Evolutionary conservation across 2,113 vertebrate species (phyloP).

Genomic region (Hydrochoerus hydrochaeris): DNA sequence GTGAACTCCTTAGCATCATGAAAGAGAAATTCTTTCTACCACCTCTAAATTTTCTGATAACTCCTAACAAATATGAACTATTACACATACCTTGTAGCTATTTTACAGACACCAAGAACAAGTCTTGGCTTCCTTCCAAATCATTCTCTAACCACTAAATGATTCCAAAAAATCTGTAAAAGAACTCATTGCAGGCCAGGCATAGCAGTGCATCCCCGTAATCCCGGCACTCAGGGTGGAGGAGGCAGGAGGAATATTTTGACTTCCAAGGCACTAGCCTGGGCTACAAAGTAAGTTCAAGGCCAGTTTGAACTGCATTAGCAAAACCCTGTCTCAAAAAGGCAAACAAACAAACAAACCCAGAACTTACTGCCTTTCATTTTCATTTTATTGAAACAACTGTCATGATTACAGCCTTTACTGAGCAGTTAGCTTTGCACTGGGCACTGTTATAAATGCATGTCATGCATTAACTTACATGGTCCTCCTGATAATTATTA

Average conservation of each 20-base stretch:
- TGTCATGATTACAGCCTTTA: neutral
- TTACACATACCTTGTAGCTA: neutral
- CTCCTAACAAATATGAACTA: neutral
- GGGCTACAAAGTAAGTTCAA: neutral
- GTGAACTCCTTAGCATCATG: neutral
- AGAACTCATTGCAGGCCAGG: neutral
- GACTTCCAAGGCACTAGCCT: neutral
- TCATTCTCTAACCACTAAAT: neutral
- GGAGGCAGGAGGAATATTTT: neutral
- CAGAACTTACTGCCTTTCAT: neutral
- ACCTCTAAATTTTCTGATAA: neutral
- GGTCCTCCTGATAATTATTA: neutral
- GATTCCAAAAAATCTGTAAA: neutral
- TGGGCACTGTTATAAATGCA: neutral
- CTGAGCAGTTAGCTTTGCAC: neutral
- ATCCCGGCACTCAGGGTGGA: neutral
- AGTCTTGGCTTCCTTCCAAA: neutral
- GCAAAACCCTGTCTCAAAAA: neutral
- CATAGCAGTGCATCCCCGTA: neutral
- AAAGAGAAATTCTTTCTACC: neutral
- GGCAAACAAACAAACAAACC: neutral
- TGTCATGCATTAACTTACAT: neutral
- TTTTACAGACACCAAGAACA: neutral
- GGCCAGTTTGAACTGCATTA: neutral
- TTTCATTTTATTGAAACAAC: constrained; percentile 14